Conservation (phyloP, 2,113 vertebrate species). For the Cromileptes altivelis region DNA sequence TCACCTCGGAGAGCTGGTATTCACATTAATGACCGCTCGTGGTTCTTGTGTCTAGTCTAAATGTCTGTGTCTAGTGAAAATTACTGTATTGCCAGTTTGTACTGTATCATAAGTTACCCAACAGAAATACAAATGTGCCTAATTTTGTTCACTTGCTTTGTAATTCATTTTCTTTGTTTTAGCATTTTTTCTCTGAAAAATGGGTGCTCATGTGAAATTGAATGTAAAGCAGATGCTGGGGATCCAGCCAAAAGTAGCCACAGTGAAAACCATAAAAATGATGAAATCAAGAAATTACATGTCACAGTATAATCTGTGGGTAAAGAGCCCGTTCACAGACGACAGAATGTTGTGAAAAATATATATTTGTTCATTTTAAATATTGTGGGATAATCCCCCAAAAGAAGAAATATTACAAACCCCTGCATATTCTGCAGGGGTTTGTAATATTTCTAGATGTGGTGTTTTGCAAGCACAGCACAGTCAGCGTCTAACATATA, state of each 20-base stretch:
- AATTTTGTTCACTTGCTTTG: conserved; percentile 36
- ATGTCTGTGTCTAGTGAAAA: conserved; percentile 48
- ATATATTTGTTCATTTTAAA: conserved; percentile 11
- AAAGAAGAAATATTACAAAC: background rate
- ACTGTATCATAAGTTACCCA: conserved; percentile 40
- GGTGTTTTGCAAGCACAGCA: background rate
- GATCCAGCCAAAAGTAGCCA: conserved; percentile 30
- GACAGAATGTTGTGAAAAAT: conserved; percentile 11
- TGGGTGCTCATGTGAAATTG: conserved; percentile 15
- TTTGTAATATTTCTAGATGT: background rate
- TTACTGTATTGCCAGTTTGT: conserved; percentile 20
- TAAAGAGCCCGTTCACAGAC: conserved; percentile 8
- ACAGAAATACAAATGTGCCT: conserved; percentile 37
- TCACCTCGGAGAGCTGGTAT: conserved; percentile 35
- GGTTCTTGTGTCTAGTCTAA: conserved; percentile 53
- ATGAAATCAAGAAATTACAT: conserved; percentile 42
- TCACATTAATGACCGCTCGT: conserved; percentile 39
- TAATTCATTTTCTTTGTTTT: conserved; percentile 53
- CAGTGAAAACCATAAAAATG: conserved; percentile 50
- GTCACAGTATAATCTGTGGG: conserved; percentile 25
- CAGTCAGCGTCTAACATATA: background rate
- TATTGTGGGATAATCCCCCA: background rate
- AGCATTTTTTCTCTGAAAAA: conserved; percentile 21
- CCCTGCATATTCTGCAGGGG: background rate
- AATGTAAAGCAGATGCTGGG: conserved; percentile 48